Percentiles rank a stretch among this genome's conserved stretches.
These are phyloP conservation scores for Hypsibius dujardini DNA, from an alignment of 1,140 invertebrate species.

Conservation along the genomic window DNA sequence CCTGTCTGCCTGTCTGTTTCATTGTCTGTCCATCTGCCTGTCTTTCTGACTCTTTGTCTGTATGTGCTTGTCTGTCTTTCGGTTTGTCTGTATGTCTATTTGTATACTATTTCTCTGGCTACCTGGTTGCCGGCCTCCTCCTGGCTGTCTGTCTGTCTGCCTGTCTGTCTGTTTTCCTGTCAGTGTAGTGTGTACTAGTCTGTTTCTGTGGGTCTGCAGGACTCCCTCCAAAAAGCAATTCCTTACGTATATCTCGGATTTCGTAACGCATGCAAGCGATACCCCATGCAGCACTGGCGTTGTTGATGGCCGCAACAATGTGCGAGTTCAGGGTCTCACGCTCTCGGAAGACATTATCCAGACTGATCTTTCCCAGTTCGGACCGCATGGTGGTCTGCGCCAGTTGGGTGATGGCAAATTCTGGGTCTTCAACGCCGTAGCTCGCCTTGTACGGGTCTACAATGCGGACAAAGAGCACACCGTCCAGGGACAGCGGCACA, in stretches of 20 bases:
- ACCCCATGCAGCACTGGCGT: conserved; percentile 93
- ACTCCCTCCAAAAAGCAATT: too few relatives aligned
- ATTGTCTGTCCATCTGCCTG: too few relatives aligned
- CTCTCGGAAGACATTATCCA: conserved; percentile 92
- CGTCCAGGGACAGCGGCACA: conserved; percentile 88
- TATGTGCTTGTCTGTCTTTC: too few relatives aligned
- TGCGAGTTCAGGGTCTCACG: conserved; percentile 83
- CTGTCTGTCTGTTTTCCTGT: too few relatives aligned
- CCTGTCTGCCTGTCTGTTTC: too few relatives aligned
- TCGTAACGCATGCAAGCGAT: conserved; percentile 93
- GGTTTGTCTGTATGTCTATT: too few relatives aligned
- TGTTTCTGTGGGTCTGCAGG: too few relatives aligned
- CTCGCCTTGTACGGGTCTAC: conserved; percentile 83
- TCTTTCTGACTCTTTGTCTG: too few relatives aligned
- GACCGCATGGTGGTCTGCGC: conserved; percentile 98
- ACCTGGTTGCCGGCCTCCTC: too few relatives aligned
- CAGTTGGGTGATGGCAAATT: conserved; percentile 95
- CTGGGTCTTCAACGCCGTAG: conserved; percentile 97
- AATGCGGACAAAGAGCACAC: conserved; percentile 84
- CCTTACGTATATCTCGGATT: conserved; percentile 67
- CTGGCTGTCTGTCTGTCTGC: too few relatives aligned
- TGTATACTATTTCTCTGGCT: too few relatives aligned
- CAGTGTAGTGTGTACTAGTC: too few relatives aligned
- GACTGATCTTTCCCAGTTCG: conserved; percentile 88
- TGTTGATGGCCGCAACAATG: conserved; percentile 90